Conservation (phyloP, 1,140 invertebrate genomes). For the Daktulosphaira vitifoliae region DNA sequence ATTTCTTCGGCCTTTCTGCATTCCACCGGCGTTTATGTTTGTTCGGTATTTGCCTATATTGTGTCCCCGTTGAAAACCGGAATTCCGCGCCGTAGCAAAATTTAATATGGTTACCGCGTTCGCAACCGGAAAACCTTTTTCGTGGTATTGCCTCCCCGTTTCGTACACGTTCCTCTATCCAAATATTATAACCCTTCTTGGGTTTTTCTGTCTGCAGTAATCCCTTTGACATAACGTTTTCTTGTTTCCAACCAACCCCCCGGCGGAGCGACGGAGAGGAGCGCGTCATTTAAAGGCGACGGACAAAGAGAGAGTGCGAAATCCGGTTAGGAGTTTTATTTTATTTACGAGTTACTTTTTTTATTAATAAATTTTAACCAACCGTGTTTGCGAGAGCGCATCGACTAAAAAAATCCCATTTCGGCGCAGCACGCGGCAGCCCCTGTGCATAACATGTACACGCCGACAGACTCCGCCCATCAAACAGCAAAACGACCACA, state of each 20-base stretch:
- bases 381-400: too few species aligned
- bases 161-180: conserved; percentile 8
- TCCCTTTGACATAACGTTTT: conserved; percentile 27
- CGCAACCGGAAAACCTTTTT: conserved; percentile 27
- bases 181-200: conserved; percentile 23
- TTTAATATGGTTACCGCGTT: conserved; percentile 33
- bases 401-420: too few species aligned
- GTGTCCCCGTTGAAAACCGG: conserved; percentile 25
- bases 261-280: too few species aligned
- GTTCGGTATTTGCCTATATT: not conserved
- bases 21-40: conserved; percentile 1
- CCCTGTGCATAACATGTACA: too few species aligned
- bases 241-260: conserved; percentile 23
- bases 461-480: too few species aligned
- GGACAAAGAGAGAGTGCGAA: too few species aligned
- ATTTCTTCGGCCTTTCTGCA: too few species aligned
- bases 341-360: too few species aligned
- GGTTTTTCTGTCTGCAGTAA: not conserved
- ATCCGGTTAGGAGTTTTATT: not conserved
- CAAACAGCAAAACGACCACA: too few species aligned
- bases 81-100: conserved; percentile 27
- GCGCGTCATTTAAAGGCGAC: too few species aligned
- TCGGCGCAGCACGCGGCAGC: not conserved
- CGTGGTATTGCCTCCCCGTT: conserved; percentile 8
- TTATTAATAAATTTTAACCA: too few species aligned